Evolutionary conservation across 2,113 vertebrate species (phyloP).

Genomic region (Xiphophorus hellerii): DNA sequence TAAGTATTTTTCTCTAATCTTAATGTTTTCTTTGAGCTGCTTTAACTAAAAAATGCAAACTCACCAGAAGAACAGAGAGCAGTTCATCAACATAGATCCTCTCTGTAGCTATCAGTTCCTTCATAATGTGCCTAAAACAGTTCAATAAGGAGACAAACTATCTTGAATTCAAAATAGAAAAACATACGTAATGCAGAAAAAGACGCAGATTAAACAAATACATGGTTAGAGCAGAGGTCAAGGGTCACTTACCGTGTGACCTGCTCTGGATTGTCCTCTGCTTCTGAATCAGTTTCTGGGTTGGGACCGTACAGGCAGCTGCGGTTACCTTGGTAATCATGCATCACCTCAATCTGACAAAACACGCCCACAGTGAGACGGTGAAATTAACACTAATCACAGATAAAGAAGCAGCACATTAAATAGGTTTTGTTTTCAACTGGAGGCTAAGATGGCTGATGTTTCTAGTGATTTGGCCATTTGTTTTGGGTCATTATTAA

Average conservation of each 20-base stretch:
- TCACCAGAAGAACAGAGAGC: slow-evolving; percentile 90
- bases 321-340: slow-evolving; percentile 87
- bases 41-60: slow-evolving; percentile 30
- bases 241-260: slow-evolving; percentile 82
- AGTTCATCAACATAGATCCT: slow-evolving; percentile 91
- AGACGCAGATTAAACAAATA: not conserved
- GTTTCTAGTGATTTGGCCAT: no score
- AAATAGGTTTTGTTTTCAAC: no score
- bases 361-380: slow-evolving; percentile 10
- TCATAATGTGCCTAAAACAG: slow-evolving; percentile 85
- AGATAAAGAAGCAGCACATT: no score
- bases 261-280: slow-evolving; percentile 86
- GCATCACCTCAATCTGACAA: slow-evolving; percentile 91
- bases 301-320: slow-evolving; percentile 75
- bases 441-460: no score
- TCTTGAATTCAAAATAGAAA: not conserved
- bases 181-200: not conserved
- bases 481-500: no score
- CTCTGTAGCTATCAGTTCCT: slow-evolving; percentile 92
- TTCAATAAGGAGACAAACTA: not conserved
- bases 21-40: not conserved
- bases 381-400: no score
- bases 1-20: not conserved
- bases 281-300: slow-evolving; percentile 79
- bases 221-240: not conserved